Percentiles rank a stretch among this genome's conserved stretches.
Conservation (phyloP, 2,113 vertebrate species). For the Cyanistes caeruleus region DNA sequence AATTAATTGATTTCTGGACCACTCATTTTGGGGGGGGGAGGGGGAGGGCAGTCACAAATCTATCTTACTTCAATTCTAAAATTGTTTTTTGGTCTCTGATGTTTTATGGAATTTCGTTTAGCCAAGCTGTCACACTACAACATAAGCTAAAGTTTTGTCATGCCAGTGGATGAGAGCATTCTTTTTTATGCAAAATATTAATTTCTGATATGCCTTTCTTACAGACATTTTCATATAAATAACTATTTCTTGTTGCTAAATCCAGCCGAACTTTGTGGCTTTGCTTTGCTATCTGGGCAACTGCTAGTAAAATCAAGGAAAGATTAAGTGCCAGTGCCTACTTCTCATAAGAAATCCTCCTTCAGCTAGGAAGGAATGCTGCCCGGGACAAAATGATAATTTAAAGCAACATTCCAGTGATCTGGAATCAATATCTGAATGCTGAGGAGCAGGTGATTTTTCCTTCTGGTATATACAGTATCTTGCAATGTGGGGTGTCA, state of each 20-base stretch:
- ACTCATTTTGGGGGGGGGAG: neutral
- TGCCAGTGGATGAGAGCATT: neutral
- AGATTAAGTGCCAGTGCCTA: neutral
- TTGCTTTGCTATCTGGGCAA: neutral
- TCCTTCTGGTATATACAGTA: neutral
- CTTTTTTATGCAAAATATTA: neutral
- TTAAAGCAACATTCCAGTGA: neutral
- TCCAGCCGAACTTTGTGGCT: conserved; percentile 3
- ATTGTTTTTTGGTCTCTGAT: neutral
- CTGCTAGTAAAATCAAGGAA: neutral
- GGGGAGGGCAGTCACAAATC: neutral
- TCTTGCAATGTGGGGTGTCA: neutral
- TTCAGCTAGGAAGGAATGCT: neutral
- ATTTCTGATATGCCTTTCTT: neutral
- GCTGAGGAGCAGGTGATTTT: neutral
- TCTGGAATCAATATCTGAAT: neutral
- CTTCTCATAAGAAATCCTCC: neutral
- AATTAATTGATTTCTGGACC: conserved; percentile 32
- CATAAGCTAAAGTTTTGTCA: neutral
- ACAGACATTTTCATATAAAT: neutral
- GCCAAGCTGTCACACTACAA: neutral
- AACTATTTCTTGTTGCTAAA: neutral
- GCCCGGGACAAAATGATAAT: neutral
- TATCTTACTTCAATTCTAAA: neutral
- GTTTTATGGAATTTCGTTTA: neutral